Evolutionary conservation across 2,888 invertebrate species (phyloP).

Genomic region (Rotaria macrura): DNA sequence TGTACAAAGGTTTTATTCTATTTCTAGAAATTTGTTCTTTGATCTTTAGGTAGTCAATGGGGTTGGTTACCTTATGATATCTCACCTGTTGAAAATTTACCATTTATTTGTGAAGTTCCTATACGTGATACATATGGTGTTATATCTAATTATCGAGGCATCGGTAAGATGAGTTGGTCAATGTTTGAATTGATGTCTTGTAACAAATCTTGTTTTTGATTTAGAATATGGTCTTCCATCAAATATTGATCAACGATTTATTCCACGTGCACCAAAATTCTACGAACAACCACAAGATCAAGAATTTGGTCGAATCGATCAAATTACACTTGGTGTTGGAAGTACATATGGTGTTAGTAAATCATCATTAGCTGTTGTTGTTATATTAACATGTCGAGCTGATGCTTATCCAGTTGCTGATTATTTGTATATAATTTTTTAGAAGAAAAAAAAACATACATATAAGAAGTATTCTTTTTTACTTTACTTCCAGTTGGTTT

Average conservation of each 20-base stretch:
- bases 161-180: not conserved
- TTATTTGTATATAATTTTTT: not conserved
- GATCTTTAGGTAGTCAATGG: conserved; percentile 27
- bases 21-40: not conserved
- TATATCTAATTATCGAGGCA: conserved; percentile 23
- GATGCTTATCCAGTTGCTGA: conserved; percentile 32
- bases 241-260: conserved; percentile 30
- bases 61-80: conserved; percentile 31
- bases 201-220: not conserved
- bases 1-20: not conserved
- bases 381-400: conserved; percentile 29
- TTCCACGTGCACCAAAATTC: conserved; percentile 32
- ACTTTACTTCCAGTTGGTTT: not conserved
- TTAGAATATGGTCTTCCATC: conserved; percentile 32
- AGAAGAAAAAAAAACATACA: not conserved
- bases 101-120: conserved; percentile 31
- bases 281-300: conserved; percentile 32
- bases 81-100: not conserved
- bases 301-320: conserved; percentile 31
- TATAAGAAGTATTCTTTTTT: not conserved
- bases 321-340: conserved; percentile 26
- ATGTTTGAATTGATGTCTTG: too few relatives aligned
- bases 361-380: conserved; percentile 21
- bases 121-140: conserved; percentile 30
- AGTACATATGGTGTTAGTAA: conserved; percentile 29